phyloP scores from a whole-genome alignment of 2,888 invertebrate species.

The Orchesella flavescens region DNA sequence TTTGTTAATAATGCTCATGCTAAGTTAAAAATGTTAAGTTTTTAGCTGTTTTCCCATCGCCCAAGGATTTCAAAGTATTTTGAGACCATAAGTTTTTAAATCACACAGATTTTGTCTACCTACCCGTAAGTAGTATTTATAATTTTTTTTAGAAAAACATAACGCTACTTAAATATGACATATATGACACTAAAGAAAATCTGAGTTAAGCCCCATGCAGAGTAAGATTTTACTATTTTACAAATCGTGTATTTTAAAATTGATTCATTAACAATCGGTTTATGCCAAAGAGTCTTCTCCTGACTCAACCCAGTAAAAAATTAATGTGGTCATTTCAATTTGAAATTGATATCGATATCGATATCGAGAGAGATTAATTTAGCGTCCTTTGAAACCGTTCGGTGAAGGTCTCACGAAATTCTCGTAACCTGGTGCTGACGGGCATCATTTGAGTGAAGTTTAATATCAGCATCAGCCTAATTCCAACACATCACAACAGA shows the following conservation, averaged over 20 bases:
- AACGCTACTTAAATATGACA: background rate
- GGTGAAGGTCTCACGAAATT: constrained; percentile 25
- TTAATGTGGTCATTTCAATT: background rate
- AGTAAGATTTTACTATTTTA: background rate
- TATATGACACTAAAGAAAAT: constrained; percentile 27
- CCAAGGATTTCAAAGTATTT: constrained; percentile 16
- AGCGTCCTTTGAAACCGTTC: constrained; percentile 15
- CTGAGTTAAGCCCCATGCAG: constrained; percentile 35
- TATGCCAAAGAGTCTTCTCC: background rate
- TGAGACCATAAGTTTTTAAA: too few species aligned
- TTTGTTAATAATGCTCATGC: constrained; percentile 32
- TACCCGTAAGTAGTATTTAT: too few species aligned
- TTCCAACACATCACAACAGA: too few species aligned
- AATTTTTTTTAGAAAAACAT: too few species aligned
- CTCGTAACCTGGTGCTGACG: background rate
- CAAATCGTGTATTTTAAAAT: constrained; percentile 18
- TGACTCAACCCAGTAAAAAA: background rate
- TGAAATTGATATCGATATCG: background rate
- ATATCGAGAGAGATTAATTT: constrained; percentile 4
- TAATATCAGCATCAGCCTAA: too few species aligned
- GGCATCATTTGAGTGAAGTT: background rate
- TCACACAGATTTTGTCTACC: too few species aligned
- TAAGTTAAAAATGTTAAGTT: background rate
- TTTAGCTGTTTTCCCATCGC: constrained; percentile 35
- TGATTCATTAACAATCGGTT: background rate